Conservation (phyloP, 2,888 invertebrate genomes). For the Drosophila cyrtoloma region DNA sequence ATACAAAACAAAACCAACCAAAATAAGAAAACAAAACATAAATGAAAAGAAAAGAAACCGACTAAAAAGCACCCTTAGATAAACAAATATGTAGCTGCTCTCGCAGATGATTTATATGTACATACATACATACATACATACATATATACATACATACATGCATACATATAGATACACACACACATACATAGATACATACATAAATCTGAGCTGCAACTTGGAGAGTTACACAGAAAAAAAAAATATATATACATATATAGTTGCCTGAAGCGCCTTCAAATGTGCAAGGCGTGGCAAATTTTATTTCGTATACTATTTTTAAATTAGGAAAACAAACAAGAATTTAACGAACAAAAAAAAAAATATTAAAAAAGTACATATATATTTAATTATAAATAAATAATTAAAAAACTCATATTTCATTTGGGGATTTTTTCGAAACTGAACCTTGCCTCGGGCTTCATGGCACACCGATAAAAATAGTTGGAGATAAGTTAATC, state of each 20-base stretch:
- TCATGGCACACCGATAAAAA: background rate
- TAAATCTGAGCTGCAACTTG: background rate
- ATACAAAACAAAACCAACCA: background rate
- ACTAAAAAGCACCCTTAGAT: background rate
- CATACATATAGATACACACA: background rate
- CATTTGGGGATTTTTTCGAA: background rate
- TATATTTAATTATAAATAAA: background rate
- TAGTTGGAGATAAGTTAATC: background rate
- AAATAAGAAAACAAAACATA: background rate
- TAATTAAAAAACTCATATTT: background rate
- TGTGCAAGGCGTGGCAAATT: slow-evolving; percentile 3
- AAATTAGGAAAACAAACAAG: background rate
- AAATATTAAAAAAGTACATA: too few species aligned
- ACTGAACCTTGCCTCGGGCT: background rate
- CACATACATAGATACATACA: background rate
- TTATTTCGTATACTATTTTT: background rate
- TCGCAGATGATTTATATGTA: background rate
- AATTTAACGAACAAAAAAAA: background rate
- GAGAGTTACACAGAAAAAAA: too few species aligned
- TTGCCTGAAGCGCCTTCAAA: slow-evolving; percentile 5
- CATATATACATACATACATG: background rate
- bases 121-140: background rate
- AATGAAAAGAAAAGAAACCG: background rate
- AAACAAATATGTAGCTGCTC: background rate
- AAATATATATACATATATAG: too few species aligned